Percentiles rank a stretch among this genome's conserved stretches.
Evolutionary conservation across 2,797 vertebrate species (phyloP).

Genomic region (Hydrolagus colliei): DNA sequence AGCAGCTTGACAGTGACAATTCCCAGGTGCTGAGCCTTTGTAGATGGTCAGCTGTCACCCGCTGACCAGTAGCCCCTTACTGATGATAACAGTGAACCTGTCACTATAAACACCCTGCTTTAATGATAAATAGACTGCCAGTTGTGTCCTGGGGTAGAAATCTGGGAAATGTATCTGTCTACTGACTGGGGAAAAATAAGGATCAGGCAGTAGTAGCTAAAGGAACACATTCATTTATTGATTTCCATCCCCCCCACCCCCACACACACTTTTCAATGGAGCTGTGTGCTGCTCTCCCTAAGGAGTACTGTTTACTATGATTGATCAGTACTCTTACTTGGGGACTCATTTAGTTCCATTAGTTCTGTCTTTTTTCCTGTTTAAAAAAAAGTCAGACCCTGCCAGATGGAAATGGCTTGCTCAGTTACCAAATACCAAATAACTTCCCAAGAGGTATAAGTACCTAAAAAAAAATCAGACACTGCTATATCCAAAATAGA

Average conservation of each 20-base stretch:
- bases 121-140: conserved; percentile 40
- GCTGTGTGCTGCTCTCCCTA: conserved; percentile 44
- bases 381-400: conserved; percentile 53
- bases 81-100: conserved; percentile 37
- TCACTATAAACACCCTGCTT: conserved; percentile 35
- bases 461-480: conserved; percentile 34
- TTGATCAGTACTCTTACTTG: conserved; percentile 57
- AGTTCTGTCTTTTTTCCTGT: conserved; percentile 49
- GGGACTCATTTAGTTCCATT: conserved; percentile 57
- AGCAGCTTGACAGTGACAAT: conserved; percentile 41
- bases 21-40: conserved; percentile 37
- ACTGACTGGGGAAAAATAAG: conserved; percentile 4
- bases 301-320: conserved; percentile 49
- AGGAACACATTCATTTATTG: conserved; percentile 41
- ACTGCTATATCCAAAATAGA: conserved; percentile 38
- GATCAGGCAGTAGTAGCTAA: conserved; percentile 39
- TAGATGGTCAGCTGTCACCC: conserved; percentile 34
- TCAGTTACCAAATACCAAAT: conserved; percentile 52
- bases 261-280: conserved; percentile 40
- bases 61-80: conserved; percentile 37
- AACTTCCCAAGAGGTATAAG: conserved; percentile 45
- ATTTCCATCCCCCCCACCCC: conserved; percentile 34
- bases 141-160: neutral
- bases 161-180: conserved; percentile 20
- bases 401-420: conserved; percentile 50